Percentiles rank a stretch among this genome's conserved stretches.
Evolutionary conservation across 2,113 vertebrate genomes (phyloP).

Genomic region (Salvelinus namaycush): DNA sequence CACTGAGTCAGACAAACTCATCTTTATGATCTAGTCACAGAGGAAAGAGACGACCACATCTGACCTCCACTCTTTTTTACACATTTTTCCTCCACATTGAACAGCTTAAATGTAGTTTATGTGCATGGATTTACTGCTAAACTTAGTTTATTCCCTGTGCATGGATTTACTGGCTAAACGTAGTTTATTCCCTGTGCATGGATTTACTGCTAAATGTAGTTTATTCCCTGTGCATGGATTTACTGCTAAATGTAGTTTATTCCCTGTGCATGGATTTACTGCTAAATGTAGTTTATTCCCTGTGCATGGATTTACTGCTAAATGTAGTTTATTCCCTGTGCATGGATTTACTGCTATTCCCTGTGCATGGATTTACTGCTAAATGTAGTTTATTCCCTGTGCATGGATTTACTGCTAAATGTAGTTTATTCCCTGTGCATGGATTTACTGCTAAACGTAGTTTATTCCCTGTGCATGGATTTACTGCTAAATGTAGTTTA

Average conservation of each 20-base stretch:
- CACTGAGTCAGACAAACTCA: neutral
- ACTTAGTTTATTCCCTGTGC: neutral
- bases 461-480: too few relatives aligned
- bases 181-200: neutral
- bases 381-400: too few relatives aligned
- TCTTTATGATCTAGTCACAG: neutral
- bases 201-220: neutral
- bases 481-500: too few relatives aligned
- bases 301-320: neutral
- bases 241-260: too few relatives aligned
- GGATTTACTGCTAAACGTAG: too few relatives aligned
- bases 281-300: neutral
- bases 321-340: neutral
- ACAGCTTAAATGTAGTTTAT: too few relatives aligned
- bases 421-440: too few relatives aligned
- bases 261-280: neutral
- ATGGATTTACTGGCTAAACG: neutral
- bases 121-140: neutral
- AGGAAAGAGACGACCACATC: conserved; percentile 17
- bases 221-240: neutral
- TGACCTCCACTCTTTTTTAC: conserved; percentile 6
- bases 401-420: too few relatives aligned
- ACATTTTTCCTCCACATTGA: too few relatives aligned
- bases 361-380: neutral
- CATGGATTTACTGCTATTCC: neutral